Evolutionary conservation across 2,888 invertebrate species (phyloP).

Genomic region (Cheilosia urbana): DNA sequence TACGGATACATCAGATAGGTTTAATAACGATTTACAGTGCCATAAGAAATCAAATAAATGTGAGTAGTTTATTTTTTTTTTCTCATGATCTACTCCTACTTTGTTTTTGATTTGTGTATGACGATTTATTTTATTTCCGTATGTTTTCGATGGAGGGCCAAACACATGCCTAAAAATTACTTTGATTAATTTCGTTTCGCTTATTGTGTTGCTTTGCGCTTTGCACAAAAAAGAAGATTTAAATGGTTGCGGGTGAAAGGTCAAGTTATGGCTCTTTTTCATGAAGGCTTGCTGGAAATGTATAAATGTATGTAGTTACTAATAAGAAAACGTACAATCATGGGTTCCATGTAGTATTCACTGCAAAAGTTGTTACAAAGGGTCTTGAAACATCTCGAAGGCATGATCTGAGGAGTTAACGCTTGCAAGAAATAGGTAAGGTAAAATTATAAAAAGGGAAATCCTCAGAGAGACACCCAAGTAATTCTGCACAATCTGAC

Average conservation of each 20-base stretch:
- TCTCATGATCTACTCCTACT: constrained; percentile 22
- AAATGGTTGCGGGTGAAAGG: not conserved
- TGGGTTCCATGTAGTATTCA: too few species aligned
- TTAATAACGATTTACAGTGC: constrained; percentile 63
- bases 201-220: not conserved
- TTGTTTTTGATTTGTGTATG: constrained; percentile 33
- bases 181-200: constrained; percentile 33
- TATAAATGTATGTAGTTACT: too few species aligned
- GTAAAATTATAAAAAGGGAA: too few species aligned
- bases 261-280: too few species aligned
- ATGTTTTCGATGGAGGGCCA: constrained; percentile 16
- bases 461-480: too few species aligned
- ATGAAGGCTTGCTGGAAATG: too few species aligned
- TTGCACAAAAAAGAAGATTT: not conserved
- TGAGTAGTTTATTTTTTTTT: not conserved
- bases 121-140: constrained; percentile 51
- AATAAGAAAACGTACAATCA: too few species aligned
- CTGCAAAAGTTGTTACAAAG: too few species aligned
- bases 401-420: too few species aligned
- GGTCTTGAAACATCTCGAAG: too few species aligned
- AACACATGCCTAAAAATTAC: constrained; percentile 10
- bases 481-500: too few species aligned
- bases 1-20: constrained; percentile 51
- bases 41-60: constrained; percentile 34
- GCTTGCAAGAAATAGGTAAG: too few species aligned